Conservation (phyloP, 2,888 invertebrate genomes). For the Odiellus spinosus region DNA sequence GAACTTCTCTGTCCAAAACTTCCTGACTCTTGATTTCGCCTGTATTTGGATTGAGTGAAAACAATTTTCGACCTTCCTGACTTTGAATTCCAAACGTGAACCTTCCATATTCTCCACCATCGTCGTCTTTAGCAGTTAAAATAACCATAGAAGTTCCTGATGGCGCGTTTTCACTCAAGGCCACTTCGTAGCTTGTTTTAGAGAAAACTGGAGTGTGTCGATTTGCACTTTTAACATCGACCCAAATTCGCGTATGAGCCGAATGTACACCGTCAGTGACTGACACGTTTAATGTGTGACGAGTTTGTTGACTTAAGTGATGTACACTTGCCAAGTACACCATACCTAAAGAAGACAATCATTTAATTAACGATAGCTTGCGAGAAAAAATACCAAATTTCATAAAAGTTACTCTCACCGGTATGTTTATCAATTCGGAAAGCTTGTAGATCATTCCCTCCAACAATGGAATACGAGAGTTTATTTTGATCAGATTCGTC, state of each 20-base stretch:
- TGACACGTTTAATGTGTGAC: conserved; percentile 67
- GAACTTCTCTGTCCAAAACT: conserved; percentile 28
- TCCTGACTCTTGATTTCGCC: conserved; percentile 27
- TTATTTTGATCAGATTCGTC: conserved; percentile 55
- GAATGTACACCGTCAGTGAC: conserved; percentile 92
- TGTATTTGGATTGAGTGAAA: conserved; percentile 31
- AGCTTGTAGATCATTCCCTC: conserved; percentile 47
- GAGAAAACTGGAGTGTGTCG: conserved; percentile 60
- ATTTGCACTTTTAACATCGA: conserved; percentile 41
- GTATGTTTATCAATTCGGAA: conserved; percentile 27
- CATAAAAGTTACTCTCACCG: conserved; percentile 39
- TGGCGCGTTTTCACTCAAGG: conserved; percentile 59
- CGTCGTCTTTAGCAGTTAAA: conserved; percentile 63
- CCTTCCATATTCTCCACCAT: conserved; percentile 50
- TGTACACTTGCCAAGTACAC: conserved; percentile 57
- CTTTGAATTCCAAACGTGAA: conserved; percentile 41
- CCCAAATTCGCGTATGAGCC: conserved; percentile 46
- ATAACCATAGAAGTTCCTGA: conserved; percentile 57
- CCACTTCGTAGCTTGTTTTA: conserved; percentile 58
- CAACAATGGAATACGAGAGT: conserved; percentile 62
- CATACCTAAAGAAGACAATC: conserved; percentile 32
- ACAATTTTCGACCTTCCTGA: conserved; percentile 28
- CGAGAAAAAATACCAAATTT: not conserved
- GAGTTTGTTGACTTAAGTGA: conserved; percentile 47
- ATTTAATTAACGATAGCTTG: not conserved